Percentiles rank a stretch among this genome's conserved stretches.
Conservation (phyloP, 2,797 vertebrate species). For the Netta rufina region DNA sequence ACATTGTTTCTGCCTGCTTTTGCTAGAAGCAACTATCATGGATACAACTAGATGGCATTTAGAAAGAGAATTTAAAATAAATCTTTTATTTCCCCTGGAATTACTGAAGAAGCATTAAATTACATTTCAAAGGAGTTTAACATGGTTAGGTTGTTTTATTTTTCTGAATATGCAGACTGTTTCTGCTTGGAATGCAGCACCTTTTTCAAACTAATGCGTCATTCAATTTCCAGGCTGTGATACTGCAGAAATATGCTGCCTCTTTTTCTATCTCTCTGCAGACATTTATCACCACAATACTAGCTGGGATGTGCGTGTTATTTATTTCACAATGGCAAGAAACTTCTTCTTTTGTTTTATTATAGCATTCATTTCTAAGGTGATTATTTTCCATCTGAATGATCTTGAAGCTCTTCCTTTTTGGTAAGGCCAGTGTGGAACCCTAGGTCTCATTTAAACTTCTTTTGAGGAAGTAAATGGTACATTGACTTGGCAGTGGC, state of each 20-base stretch:
- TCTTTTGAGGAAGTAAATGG: neutral
- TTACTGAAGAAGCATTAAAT: conserved; percentile 30
- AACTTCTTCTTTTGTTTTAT: neutral
- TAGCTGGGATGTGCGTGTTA: neutral
- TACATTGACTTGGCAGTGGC: neutral
- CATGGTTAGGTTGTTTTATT: neutral
- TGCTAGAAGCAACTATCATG: neutral
- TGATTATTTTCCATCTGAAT: conserved; percentile 30
- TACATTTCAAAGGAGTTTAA: conserved; percentile 8
- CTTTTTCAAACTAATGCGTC: neutral
- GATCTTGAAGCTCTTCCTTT: neutral
- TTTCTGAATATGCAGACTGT: neutral
- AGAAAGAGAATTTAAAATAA: conserved; percentile 22
- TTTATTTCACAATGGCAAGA: neutral
- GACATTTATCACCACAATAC: neutral
- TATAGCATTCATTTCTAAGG: neutral
- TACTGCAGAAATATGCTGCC: neutral
- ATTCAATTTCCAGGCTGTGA: neutral
- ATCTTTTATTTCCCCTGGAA: conserved; percentile 25
- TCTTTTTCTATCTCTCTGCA: neutral
- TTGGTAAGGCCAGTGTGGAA: neutral
- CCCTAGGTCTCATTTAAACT: neutral
- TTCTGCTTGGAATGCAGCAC: neutral
- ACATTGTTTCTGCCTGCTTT: neutral
- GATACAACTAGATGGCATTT: neutral